Evolutionary conservation across 2,797 vertebrate genomes (phyloP), one percentile per base, ranked within the genome.

Genomic region (Pipistrellus nathusii): DNA sequence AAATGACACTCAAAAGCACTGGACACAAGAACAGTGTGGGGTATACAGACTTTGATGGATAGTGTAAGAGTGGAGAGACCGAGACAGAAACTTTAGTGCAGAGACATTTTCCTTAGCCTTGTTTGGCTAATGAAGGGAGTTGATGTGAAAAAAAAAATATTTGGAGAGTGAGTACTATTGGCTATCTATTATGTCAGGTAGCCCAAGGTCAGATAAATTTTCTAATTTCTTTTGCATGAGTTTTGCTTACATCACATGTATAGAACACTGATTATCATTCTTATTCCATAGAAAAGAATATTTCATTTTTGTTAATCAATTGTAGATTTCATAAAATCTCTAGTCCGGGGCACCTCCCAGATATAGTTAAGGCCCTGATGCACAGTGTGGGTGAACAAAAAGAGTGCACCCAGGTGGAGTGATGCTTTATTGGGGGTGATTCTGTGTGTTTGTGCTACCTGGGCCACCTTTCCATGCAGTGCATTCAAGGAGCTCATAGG

Each of bases 161-260:
- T 80, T 86, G 21, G 62, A 23, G 30, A 83, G 21, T 84, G 30
- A 75, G 14, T 57, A 71, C 20, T 59, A 62, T 18, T 89, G 51
- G 27, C 17, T 30, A 71, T 46, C 35, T 38, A 80, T n/a, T 72
- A 13, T 75, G 20, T n/a, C 69, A 76, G 38, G 30, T 53, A 85
- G 69, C 88, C 38, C 51, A 84, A 71, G 25, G 44, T 75, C 32
- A 35, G 15, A 20, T 51, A 35, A 59, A 73, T 68, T 85, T 85
- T 53, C 5, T 38, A 30, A 73, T 78, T 93, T 64, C 3, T 66
- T 88, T 53, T 69, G 21, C 64, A 44, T 76, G 8, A 32, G 44
- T 93, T 86, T 95, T 77, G 32, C 35, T 73, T 83, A 78, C 6
- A 4, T 72, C 83, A 86, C 89, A 44, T 64, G 4, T 59, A 57